A percentile compares a stretch with the other conserved stretches of the same genome.
phyloP scores from a whole-genome alignment of 2,888 invertebrate species.

The Amblyjoppa proteus region DNA sequence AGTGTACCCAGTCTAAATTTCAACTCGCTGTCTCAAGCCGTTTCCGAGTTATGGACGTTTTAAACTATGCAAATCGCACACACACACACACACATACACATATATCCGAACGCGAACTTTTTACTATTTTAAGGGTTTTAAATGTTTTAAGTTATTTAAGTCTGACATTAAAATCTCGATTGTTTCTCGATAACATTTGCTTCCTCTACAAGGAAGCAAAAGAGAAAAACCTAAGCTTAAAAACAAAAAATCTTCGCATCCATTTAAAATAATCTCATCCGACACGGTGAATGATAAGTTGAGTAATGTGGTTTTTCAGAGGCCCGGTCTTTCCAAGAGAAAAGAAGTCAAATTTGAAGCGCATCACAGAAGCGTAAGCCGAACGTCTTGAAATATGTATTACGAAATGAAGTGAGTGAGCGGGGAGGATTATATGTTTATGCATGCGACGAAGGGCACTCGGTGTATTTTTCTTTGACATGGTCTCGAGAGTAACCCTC shows the following conservation, averaged over 20 bases:
- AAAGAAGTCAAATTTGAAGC: neutral
- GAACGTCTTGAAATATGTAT: constrained; percentile 70
- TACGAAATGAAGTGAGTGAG: constrained; percentile 50
- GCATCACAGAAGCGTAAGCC: constrained; percentile 10
- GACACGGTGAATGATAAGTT: constrained; percentile 7
- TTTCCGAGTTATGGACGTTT: no score
- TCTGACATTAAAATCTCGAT: no score
- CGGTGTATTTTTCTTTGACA: constrained; percentile 84
- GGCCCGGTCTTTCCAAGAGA: neutral
- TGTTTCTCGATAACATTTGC: no score
- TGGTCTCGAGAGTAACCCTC: constrained; percentile 62
- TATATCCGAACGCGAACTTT: no score
- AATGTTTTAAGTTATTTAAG: no score
- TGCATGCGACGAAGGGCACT: constrained; percentile 82
- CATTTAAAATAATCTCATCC: constrained; percentile 27
- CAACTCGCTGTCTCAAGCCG: no score
- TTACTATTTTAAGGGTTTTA: no score
- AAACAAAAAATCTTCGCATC: constrained; percentile 2
- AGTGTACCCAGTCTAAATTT: no score
- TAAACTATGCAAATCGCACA: no score
- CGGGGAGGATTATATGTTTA: constrained; percentile 73
- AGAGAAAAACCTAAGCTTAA: neutral
- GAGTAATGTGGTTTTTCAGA: constrained; percentile 36
- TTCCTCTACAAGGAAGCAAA: neutral
- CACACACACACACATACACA: no score